Evolutionary conservation across 1,140 invertebrate species (phyloP), one percentile per base, ranked within the genome.

Genomic region (Gryllus bimaculatus): DNA sequence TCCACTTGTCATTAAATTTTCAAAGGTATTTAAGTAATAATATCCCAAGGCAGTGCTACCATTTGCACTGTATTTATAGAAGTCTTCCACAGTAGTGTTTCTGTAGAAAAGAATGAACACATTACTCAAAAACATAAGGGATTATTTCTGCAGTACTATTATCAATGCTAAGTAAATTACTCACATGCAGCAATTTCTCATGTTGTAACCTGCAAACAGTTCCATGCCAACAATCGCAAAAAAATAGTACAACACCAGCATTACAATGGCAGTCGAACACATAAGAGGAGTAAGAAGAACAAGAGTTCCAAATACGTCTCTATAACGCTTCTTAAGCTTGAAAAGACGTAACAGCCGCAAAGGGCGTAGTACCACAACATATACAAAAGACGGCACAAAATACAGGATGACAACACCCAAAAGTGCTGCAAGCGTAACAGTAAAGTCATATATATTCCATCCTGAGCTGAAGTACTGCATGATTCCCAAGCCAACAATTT

Each of bases 151-250:
- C 54, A 66, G 26, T 18, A 66, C 7, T 66, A 13, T 66, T 66
- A 66, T 39, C 26, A 39, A 39, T 39, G 26, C 26, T 39, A 39
- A 39, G 5, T 39, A 8, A 48, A 6, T 73, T 82, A 90, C 91
- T 89, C 88, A 95, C 94, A 91, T 90, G 88, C 95, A 96, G 86
- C 94, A 96, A 83, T 96, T 94, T 79, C 87, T 89, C 84, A 96
- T 89, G 83, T 94, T 90, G 82, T 92, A 91, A 8, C 89, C 88
- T 8, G 93, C 89, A 85, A 96, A 96, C 15, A 96, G 85, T 86
- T 96, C 95, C 94, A 97, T 96, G 78, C 94, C 95, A 83, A 97
- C 91, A 79, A 97, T 95, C 7, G 94, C 93, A 87, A 95, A 96
- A 86, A 95, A 95, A 85, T 96, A 97, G 85, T 96, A 96, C 82